Conservation (phyloP, 1,140 invertebrate genomes). For the Ylistrum balloti region DNA sequence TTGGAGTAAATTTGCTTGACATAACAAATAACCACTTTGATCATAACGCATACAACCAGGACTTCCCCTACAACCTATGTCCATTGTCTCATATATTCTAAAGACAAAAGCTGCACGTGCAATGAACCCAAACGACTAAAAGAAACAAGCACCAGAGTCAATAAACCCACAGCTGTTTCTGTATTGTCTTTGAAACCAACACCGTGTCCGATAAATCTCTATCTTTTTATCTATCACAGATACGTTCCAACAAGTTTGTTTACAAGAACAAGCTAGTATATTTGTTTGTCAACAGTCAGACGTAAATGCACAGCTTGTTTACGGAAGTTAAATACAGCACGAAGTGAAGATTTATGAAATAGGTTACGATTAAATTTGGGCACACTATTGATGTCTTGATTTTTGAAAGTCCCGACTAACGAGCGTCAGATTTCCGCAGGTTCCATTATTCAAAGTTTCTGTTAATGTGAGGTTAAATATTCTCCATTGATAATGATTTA, state of each 20-base stretch:
- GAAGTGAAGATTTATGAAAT: too few species aligned
- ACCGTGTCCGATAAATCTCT: not conserved
- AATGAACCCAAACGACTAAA: not conserved
- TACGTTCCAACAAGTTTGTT: conserved; percentile 1
- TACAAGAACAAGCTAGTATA: conserved; percentile 26
- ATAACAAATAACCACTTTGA: not conserved
- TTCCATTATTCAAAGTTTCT: too few species aligned
- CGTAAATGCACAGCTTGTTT: not conserved
- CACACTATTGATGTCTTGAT: too few species aligned
- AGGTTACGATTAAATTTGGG: too few species aligned
- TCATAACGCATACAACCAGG: not conserved
- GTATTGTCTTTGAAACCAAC: not conserved
- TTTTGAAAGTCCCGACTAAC: too few species aligned
- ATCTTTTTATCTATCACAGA: not conserved
- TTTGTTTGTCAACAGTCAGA: not conserved
- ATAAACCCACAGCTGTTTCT: not conserved
- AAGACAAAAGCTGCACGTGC: not conserved
- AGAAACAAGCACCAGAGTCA: not conserved
- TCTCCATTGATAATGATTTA: too few species aligned
- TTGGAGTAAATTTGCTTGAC: too few species aligned
- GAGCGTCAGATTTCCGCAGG: too few species aligned
- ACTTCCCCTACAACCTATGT: not conserved
- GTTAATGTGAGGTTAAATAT: too few species aligned
- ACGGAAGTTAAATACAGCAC: not conserved
- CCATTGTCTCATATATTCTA: not conserved